Evolutionary conservation across 2,888 invertebrate genomes (phyloP), one percentile per base, ranked within the genome.

Genomic region (Spodoptera exigua): DNA sequence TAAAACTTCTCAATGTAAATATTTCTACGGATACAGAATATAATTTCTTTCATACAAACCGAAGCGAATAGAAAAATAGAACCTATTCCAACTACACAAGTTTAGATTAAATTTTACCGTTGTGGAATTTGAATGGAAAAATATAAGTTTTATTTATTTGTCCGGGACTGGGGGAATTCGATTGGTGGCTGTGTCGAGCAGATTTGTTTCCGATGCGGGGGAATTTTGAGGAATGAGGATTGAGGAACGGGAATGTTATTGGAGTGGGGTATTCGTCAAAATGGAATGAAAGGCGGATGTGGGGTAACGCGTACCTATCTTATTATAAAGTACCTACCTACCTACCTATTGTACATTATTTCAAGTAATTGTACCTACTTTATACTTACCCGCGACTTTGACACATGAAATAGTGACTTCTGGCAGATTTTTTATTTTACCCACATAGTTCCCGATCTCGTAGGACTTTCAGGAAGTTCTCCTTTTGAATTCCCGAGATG

Each of bases 61-160:
- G 55, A 72, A 55, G 54, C 56, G 61, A 45, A 58, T 45, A 68
- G 35, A 37, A 43, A 64, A 64, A 76, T 66, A 61, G 61, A n/a
- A n/a, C n/a, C n/a, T 51, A 63, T 65, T 64, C 62, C 68, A 68
- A 75, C 68, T 60, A 74, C 51, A 40, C 64, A 76, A 76, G 57
- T 76, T 76, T 76, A 74, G 74, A 76, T 76, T 76, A 76, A 71
- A 76, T 76, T 74, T 55, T 49, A 47, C 59, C 47, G 68, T 63
- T 74, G 60, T 63, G 32, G 45, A 7, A 55, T 64, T 71, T 74
- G 68, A 71, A 76, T 76, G 40, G 76, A 60, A 71, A 76, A 65
- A 67, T 76, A 76, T 74, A 76, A 76, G 76, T 76, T 76, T 71
- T 76, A 71, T 76, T 76, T 76, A 74, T 76, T 71, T 76, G 59